Percentiles rank a stretch among this genome's conserved stretches.
phyloP scores from a whole-genome alignment of 2,888 invertebrate genomes.

The Patella pellucida region DNA sequence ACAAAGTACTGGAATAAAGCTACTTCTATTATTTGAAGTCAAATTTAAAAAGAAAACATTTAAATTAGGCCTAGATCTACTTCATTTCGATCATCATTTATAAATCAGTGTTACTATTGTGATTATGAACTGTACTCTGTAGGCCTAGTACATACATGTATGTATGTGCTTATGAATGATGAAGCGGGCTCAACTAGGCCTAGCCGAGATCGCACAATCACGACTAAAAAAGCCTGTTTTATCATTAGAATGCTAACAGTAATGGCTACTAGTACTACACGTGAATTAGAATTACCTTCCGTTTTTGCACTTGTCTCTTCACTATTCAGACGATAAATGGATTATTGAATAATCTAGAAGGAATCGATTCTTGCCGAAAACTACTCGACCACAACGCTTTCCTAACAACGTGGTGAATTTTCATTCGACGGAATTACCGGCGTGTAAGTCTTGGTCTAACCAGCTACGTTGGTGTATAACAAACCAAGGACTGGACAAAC shows the following conservation, averaged over 20 bases:
- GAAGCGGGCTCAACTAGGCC: neutral
- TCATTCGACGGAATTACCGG: constrained; percentile 8
- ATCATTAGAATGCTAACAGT: neutral
- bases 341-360: constrained; percentile 15
- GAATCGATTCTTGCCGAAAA: neutral
- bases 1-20: too few relatives aligned
- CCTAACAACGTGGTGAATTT: constrained; percentile 22
- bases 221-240: neutral
- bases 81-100: too few relatives aligned
- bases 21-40: too few relatives aligned
- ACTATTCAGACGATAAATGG: neutral
- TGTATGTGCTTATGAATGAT: too few relatives aligned
- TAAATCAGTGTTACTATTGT: too few relatives aligned
- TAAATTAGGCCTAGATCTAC: too few relatives aligned
- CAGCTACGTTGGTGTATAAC: neutral
- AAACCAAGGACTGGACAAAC: neutral
- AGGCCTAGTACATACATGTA: too few relatives aligned
- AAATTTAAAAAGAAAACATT: too few relatives aligned
- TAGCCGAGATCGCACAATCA: neutral
- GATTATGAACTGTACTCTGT: too few relatives aligned
- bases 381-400: constrained; percentile 11
- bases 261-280: neutral
- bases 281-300: neutral
- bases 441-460: neutral
- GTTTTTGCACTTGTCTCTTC: neutral